phyloP scores from a whole-genome alignment of 2,797 vertebrate genomes.

The Triplophysa yarkandensis region DNA sequence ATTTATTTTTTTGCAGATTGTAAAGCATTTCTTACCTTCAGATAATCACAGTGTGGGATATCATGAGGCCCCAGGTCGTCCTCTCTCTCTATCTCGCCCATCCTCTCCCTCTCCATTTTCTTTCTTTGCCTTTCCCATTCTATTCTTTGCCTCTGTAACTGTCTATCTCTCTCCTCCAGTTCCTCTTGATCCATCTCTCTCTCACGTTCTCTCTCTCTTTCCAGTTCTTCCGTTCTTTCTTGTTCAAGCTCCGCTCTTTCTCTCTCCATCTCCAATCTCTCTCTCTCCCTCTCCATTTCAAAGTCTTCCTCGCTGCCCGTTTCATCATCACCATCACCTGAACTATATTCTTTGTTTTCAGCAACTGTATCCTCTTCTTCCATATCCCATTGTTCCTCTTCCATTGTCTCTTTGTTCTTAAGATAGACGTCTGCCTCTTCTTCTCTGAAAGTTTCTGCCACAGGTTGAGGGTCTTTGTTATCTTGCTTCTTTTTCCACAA shows the following conservation, averaged over 20 bases:
- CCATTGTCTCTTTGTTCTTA: constrained; percentile 12
- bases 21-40: constrained; percentile 77
- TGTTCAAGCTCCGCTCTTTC: constrained; percentile 44
- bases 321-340: constrained; percentile 49
- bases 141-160: constrained; percentile 49
- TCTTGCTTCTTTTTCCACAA: constrained; percentile 61
- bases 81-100: constrained; percentile 53
- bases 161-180: constrained; percentile 40
- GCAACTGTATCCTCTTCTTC: constrained; percentile 27
- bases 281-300: constrained; percentile 56
- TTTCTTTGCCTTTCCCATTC: constrained; percentile 59
- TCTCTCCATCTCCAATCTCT: constrained; percentile 48
- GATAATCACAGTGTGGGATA: constrained; percentile 65
- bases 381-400: constrained; percentile 23
- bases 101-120: constrained; percentile 59
- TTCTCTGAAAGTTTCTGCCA: constrained; percentile 7
- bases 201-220: constrained; percentile 35
- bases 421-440: constrained; percentile 1
- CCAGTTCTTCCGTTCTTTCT: constrained; percentile 38
- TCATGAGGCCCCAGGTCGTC: constrained; percentile 36
- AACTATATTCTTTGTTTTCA: constrained; percentile 36
- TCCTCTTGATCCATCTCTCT: constrained; percentile 21
- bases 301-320: constrained; percentile 52
- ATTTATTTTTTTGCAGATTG: no score
- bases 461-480: constrained; percentile 37